Base-by-base conservation (phyloP, 2,888 invertebrate species). In the Protodeltote pygarga region DNA sequence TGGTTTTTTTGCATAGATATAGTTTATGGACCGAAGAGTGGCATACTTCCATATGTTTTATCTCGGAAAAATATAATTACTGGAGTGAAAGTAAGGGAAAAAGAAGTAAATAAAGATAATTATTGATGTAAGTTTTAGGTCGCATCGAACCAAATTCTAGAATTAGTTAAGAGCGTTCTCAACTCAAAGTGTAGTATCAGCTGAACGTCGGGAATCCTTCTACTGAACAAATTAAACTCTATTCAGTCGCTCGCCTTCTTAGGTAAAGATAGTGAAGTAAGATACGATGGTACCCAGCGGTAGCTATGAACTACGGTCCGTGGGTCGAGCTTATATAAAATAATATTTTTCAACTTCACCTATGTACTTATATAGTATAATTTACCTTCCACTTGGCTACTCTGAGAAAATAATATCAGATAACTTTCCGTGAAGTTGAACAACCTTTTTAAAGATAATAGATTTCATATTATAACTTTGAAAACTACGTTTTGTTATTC, bases 211-310 rank as follows among this genome's bases (percentile, higher is more conserved):
- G 59, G 60, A 60, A 49, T 62, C 67, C 46, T 50, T 42, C 44
- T 29, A 23, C 20, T 41, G 73, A 71, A 69, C 77, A 77, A 79
- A 81, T 81, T 79, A 79, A 77, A 75, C 71, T 53, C 72, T 53
- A 81, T 79, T 79, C 76, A 77, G 49, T 59, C 37, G 52, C 52
- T 54, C 52, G 55, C 53, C 55, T 68, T 49, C 58, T 65, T 57
- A 58, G 39, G 61, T 55, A 53, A 53, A 65, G 67, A 63, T 58
- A 57, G 53, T 24, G 25, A 24, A 47, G 31, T 21, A 31, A 48
- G 53, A 52, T 63, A 54, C 29, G 29, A 17, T 46, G 20, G 32
- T 33, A 38, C 15, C 17, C 31, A 51, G 11, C 15, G 6, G 27
- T 27, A 29, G 24, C n/a, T 37, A 23, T 34, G 21, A 49, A 35